Evolutionary conservation across 2,113 vertebrate species (phyloP), one percentile per base, ranked within the genome.

Genomic region (Poecilia latipinna): DNA sequence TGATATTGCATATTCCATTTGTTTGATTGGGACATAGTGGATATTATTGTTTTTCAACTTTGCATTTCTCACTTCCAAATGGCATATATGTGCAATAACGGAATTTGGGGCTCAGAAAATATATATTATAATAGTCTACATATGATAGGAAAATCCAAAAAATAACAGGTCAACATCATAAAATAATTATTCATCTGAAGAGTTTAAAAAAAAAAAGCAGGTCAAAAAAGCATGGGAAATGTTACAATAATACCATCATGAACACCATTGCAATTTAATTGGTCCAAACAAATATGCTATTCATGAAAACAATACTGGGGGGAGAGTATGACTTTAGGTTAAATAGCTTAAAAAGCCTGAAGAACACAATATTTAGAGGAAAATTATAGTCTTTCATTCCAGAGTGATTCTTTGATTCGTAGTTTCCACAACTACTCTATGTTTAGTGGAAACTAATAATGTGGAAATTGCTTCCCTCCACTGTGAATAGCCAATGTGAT

Each of bases 371-470:
- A 63, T 81, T 79, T 82, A 48, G 67, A 77, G 65, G 7, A 5
- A 72, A 78, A 75, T 79, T 69, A 72, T 33, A 73, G 22, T 51
- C 8, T 72, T 70, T 70, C 10, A 70, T 85, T 75, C 48, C 8
- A 68, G 64, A 72, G 77, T 48, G 10, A 62, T 39, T 31, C 68
- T 63, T 80, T 83, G 44, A 64, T 80, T 76, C 61, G 32, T 67
- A 22, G 13, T 19, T 12, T 17, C 33, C 61, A 60, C 61, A 19
- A 44, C 24, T 31, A 32, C 68, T 69, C 69, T 48, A 70, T 39
- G 65, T 82, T 79, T 66, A 84, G 80, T 65, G 61, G 61, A 81
- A 62, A 68, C 29, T 79, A 70, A 68, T 78, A 75, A 82, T 75
- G 48, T 72, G 72, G 48, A 85, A 79, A 83, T 85, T 60, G 64